A percentile compares a stretch with the other conserved stretches of the same genome.
phyloP scores from a whole-genome alignment of 1,140 invertebrate genomes.

The Drosophila obscura region DNA sequence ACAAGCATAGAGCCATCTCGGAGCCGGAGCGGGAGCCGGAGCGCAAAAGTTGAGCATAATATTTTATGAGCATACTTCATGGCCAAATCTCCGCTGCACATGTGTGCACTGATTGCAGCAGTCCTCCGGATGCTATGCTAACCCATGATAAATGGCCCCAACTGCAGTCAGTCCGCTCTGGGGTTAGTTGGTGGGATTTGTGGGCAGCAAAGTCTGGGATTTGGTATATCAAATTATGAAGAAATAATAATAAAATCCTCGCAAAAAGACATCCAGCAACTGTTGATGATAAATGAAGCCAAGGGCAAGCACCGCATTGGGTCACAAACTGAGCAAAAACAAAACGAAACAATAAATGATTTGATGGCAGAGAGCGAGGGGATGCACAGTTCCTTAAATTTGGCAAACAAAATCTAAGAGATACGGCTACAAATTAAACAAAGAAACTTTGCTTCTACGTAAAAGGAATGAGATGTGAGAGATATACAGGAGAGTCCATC shows the following conservation, averaged over 20 bases:
- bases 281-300: constrained; percentile 46
- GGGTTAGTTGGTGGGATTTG: background rate
- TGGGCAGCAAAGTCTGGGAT: background rate
- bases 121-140: constrained; percentile 3
- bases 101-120: constrained; percentile 64
- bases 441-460: no score
- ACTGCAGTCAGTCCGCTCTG: constrained; percentile 9
- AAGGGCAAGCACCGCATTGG: constrained; percentile 25
- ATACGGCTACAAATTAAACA: no score
- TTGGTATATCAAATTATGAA: constrained; percentile 48
- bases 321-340: background rate
- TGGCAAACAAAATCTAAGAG: no score
- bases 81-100: constrained; percentile 61
- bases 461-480: no score
- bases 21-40: constrained; percentile 15
- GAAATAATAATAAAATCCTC: constrained; percentile 45
- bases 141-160: constrained; percentile 60
- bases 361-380: no score
- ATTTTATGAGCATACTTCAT: constrained; percentile 71
- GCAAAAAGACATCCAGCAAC: constrained; percentile 36
- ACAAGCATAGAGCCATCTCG: constrained; percentile 7
- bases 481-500: no score
- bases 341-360: no score
- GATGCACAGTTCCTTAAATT: no score
- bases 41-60: constrained; percentile 61